These are phyloP conservation scores for Pararge aegeria DNA, from an alignment of 1,140 invertebrate genomes.

Conservation along the genomic window DNA sequence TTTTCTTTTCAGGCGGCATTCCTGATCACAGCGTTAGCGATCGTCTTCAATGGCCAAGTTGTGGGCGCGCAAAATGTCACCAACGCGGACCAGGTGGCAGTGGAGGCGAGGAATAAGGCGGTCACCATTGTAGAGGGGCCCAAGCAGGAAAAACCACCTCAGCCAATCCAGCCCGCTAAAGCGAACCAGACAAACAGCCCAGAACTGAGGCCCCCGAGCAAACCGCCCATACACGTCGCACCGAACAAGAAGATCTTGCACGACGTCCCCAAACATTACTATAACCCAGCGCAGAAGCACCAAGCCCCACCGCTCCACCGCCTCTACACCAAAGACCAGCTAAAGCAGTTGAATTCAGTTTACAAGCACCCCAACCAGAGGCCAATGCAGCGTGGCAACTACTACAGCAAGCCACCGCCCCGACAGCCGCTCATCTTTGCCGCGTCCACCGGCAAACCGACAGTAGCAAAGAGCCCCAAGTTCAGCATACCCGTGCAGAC, in stretches of 20 bases:
- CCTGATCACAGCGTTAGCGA: conserved; percentile 70
- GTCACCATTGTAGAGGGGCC: conserved; percentile 52
- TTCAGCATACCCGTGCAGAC: conserved; percentile 64
- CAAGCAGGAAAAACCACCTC: conserved; percentile 41
- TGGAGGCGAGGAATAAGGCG: conserved; percentile 54
- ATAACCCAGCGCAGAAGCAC: conserved; percentile 39
- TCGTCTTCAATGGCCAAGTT: conserved; percentile 63
- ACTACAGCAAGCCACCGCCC: conserved; percentile 13
- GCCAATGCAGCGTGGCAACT: conserved; percentile 38
- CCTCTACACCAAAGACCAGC: conserved; percentile 43
- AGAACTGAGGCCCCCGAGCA: conserved; percentile 57
- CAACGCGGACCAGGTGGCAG: conserved; percentile 54
- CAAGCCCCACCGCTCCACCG: conserved; percentile 41
- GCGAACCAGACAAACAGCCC: conserved; percentile 42
- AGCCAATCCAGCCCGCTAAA: conserved; percentile 23
- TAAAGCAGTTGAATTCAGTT: conserved; percentile 49
- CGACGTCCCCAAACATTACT: conserved; percentile 47
- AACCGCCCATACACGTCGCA: conserved; percentile 58
- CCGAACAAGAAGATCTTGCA: conserved; percentile 44
- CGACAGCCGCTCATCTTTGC: conserved; percentile 22
- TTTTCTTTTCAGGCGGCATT: conserved; percentile 67
- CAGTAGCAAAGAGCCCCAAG: conserved; percentile 49
- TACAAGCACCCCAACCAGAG: conserved; percentile 62
- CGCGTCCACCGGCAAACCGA: conserved; percentile 42
- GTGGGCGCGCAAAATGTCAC: conserved; percentile 50